Evolutionary conservation across 2,113 vertebrate genomes (phyloP).

Genomic region (Muntiacus reevesi): DNA sequence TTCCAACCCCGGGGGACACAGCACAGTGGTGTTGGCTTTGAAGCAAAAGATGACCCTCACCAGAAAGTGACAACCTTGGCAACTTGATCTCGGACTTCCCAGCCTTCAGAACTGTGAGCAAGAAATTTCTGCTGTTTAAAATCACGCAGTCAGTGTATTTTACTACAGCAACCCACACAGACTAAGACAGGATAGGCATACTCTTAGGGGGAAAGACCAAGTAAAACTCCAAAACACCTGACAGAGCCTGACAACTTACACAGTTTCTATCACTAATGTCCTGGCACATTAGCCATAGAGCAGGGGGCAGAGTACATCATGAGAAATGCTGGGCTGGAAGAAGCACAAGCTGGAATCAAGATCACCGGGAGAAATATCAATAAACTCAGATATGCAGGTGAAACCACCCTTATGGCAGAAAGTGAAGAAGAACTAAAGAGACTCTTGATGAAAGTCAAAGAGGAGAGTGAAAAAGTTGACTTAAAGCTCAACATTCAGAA

Average conservation of each 20-base stretch:
- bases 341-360: too few species aligned
- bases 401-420: too few species aligned
- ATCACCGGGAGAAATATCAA: too few species aligned
- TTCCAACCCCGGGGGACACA: fast-evolving
- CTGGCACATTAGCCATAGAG: not conserved
- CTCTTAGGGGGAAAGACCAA: not conserved
- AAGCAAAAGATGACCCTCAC: not conserved
- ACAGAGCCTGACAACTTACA: too few species aligned
- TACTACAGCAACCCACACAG: not conserved
- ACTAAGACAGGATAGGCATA: not conserved
- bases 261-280: fast-evolving
- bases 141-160: not conserved
- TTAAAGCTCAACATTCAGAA: too few species aligned
- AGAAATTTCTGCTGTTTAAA: not conserved
- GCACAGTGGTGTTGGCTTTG: not conserved
- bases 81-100: not conserved
- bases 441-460: too few species aligned
- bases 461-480: too few species aligned
- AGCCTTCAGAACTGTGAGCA: not conserved
- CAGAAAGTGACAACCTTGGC: not conserved
- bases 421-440: too few species aligned
- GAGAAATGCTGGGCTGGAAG: too few species aligned
- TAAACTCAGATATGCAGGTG: too few species aligned
- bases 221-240: not conserved
- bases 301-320: not conserved